These are phyloP conservation scores for Gari tellinella DNA, from an alignment of 2,888 invertebrate species.

Conservation along the genomic window DNA sequence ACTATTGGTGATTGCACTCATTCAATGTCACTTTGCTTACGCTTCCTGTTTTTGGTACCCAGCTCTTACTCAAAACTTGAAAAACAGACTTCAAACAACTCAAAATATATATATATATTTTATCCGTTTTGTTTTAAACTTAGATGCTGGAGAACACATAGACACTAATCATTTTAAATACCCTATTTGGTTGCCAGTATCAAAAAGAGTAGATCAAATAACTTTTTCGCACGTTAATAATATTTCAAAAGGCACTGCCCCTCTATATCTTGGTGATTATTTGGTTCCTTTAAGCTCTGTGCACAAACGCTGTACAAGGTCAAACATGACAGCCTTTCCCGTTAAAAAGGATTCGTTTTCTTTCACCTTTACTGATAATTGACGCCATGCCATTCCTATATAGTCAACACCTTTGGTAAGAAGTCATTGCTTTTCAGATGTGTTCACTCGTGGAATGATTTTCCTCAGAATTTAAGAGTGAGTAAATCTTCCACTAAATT, in stretches of 20 bases:
- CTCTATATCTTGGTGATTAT: neutral
- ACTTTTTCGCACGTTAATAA: conserved; percentile 1
- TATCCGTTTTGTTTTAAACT: conserved; percentile 4
- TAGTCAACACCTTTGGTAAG: neutral
- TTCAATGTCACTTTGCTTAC: conserved; percentile 5
- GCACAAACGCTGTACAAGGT: neutral
- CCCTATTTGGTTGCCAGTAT: conserved; percentile 4
- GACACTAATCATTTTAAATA: neutral
- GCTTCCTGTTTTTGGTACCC: neutral
- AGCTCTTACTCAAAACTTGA: neutral
- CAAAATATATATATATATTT: conserved; percentile 6
- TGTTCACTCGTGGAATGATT: neutral
- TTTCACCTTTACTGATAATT: neutral
- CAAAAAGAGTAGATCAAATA: conserved; percentile 12
- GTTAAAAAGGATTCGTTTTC: neutral
- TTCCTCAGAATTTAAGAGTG: neutral
- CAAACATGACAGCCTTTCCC: neutral
- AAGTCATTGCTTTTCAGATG: neutral
- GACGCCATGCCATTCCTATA: no score
- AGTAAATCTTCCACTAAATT: no score
- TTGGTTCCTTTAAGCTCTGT: conserved; percentile 1
- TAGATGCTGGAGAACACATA: conserved; percentile 4
- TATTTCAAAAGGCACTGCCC: conserved; percentile 3
- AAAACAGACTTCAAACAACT: conserved; percentile 5
- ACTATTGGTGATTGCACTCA: conserved; percentile 11